These are phyloP conservation scores for Chascanopsetta lugubris DNA, from an alignment of 2,113 vertebrate species.

Conservation along the genomic window DNA sequence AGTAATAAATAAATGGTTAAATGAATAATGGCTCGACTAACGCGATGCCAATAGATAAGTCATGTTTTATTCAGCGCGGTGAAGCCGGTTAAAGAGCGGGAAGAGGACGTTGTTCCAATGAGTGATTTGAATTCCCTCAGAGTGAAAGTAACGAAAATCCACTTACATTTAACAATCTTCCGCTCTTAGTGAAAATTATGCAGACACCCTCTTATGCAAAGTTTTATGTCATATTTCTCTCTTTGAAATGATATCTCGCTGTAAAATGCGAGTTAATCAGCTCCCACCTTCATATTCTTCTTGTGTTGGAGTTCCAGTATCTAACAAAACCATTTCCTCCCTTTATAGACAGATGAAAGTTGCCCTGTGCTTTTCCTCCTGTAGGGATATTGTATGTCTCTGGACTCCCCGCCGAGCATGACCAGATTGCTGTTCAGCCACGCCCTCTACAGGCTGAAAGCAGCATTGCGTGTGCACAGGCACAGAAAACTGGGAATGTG, in stretches of 20 bases:
- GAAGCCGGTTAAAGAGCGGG: constrained; percentile 58
- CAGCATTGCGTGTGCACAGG: constrained; percentile 63
- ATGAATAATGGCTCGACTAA: constrained; percentile 86
- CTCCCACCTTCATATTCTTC: constrained; percentile 28
- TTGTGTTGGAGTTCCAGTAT: constrained; percentile 41
- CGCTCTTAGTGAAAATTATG: constrained; percentile 23
- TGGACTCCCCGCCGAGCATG: constrained; percentile 48
- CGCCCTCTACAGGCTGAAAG: constrained; percentile 87
- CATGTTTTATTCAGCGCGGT: constrained; percentile 78
- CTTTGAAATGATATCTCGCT: constrained; percentile 20
- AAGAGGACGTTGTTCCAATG: constrained; percentile 52
- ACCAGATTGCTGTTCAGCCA: constrained; percentile 81
- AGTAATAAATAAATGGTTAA: constrained; percentile 85
- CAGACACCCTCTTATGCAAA: neutral
- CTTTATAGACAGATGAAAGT: constrained; percentile 64
- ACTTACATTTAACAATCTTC: constrained; percentile 29
- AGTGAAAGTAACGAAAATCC: constrained; percentile 25
- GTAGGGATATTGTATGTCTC: constrained; percentile 64
- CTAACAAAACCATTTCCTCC: constrained; percentile 60
- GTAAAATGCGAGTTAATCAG: constrained; percentile 51
- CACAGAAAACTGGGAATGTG: neutral
- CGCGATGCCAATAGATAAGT: constrained; percentile 92
- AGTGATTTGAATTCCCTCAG: constrained; percentile 57
- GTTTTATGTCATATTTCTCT: constrained; percentile 19
- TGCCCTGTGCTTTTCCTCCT: constrained; percentile 60